A percentile compares a stretch with the other conserved stretches of the same genome.
phyloP scores from a whole-genome alignment of 2,888 invertebrate species.

The Standfussiana lucernea region DNA sequence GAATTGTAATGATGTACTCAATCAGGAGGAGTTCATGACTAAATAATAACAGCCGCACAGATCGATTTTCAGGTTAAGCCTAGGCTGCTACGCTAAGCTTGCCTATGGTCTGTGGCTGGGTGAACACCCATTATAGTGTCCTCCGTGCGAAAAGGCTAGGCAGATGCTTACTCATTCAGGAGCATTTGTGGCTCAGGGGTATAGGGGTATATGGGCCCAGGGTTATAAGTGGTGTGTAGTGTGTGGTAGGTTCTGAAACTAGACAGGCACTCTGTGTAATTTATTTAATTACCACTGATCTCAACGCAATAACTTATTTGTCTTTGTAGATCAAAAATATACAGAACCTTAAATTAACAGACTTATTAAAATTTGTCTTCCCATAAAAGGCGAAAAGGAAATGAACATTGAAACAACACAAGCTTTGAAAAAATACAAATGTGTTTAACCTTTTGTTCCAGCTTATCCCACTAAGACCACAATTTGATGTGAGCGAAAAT shows the following conservation, averaged over 20 bases:
- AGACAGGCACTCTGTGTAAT: not conserved
- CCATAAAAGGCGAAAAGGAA: not conserved
- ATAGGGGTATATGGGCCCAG: not conserved
- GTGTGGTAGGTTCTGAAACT: not conserved
- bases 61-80: too few species aligned
- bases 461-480: constrained; percentile 22
- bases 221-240: not conserved
- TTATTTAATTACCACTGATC: not conserved
- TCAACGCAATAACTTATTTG: not conserved
- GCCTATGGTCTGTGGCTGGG: too few species aligned
- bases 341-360: not conserved
- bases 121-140: too few species aligned
- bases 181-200: not conserved
- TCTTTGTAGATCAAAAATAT: not conserved
- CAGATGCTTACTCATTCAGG: not conserved
- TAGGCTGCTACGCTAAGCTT: too few species aligned
- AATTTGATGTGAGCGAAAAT: constrained; percentile 15
- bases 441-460: not conserved
- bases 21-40: too few species aligned
- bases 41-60: too few species aligned
- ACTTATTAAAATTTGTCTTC: not conserved
- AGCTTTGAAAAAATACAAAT: constrained; percentile 5
- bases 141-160: too few species aligned
- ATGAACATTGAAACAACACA: not conserved
- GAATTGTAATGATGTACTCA: not conserved